Base-by-base conservation (phyloP, 2,888 invertebrate species). In the Oligia fasciuncula region DNA sequence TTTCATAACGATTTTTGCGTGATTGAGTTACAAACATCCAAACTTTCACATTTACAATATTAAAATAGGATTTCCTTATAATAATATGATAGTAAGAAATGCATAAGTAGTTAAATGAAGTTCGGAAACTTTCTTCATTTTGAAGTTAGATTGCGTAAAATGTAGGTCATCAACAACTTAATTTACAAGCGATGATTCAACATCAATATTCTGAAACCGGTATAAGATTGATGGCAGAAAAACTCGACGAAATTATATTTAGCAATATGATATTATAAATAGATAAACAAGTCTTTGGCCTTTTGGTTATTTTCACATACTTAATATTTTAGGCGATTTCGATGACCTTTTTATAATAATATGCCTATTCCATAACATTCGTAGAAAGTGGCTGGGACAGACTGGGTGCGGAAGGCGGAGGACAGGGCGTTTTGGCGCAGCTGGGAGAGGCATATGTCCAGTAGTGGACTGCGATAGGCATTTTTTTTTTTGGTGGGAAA, bases 151-250 rank as follows among this genome's bases (percentile, higher is more conserved):
- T 51, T 67, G 66, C 66, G 67, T 73, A 79, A 66, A 70, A 79
- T 80, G 57, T 72, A 51, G 65, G 80, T 60, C 57, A 80, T 70
- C 29, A 40, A 40, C 11, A 14, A 43, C 17, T 35, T 14, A n/a
- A 19, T 66, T 60, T 60, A n/a, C 6, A 60, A 51, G 6, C 40
- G 17, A 51, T 79, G 43, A 73, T 14, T 67, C 73, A 43, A 80
- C 43, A 80, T 66, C 9, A 35, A 66, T 67, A 60, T 29, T 8
- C 9, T 35, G 8, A 79, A n/a, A 67, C 73, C n/a, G 74, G 74
- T 81, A 67, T 46, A 43, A 60, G n/a, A 73, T 60, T 11, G 60
- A 67, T 73, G 14, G n/a, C 19, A 60, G 65, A 67, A 67, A 71
- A 79, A 43, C 19, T 60, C n/a, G 5, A 19, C 23, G 49, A 29